phyloP scores from a whole-genome alignment of 1,140 invertebrate species.

The Phenacoccus solenopsis region DNA sequence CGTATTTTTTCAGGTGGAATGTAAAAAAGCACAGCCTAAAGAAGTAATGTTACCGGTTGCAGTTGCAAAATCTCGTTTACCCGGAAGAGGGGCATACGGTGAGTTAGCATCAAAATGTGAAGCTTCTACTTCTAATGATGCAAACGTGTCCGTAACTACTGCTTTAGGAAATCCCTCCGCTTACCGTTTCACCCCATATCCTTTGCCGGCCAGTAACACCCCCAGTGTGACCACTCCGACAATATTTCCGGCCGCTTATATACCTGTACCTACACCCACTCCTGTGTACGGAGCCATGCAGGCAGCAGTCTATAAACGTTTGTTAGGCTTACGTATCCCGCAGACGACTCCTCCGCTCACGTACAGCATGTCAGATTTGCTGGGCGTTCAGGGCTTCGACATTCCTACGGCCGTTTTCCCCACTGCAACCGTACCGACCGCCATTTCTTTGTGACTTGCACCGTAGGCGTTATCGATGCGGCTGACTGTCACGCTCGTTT shows the following conservation, averaged over 20 bases:
- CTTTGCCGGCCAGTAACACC: slow-evolving; percentile 36
- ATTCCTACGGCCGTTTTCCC: slow-evolving; percentile 37
- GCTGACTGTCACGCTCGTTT: too few relatives aligned
- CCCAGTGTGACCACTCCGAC: slow-evolving; percentile 27
- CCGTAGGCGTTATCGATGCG: too few relatives aligned
- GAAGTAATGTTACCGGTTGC: slow-evolving; percentile 97
- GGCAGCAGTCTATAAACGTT: slow-evolving; percentile 38
- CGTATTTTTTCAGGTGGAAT: slow-evolving; percentile 95
- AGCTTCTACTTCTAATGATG: slow-evolving; percentile 29
- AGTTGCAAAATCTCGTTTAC: slow-evolving; percentile 81
- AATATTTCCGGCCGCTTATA: slow-evolving; percentile 33
- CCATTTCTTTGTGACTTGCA: background rate
- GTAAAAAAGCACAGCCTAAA: slow-evolving; percentile 99
- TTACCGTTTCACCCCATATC: slow-evolving; percentile 41
- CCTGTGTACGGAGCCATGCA: slow-evolving; percentile 39
- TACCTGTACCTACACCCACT: slow-evolving; percentile 49
- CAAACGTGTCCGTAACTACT: slow-evolving; percentile 34
- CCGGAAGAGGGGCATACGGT: slow-evolving; percentile 85
- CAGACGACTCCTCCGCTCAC: slow-evolving; percentile 40
- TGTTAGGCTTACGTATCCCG: slow-evolving; percentile 31
- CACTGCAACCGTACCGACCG: slow-evolving; percentile 10
- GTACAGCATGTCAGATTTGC: slow-evolving; percentile 52
- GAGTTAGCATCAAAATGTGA: slow-evolving; percentile 47
- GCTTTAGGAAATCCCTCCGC: slow-evolving; percentile 31
- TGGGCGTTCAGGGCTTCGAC: slow-evolving; percentile 50